A percentile compares a stretch with the other conserved stretches of the same genome.
Conservation (phyloP, 2,888 invertebrate species). For the Gortyna flavago region DNA sequence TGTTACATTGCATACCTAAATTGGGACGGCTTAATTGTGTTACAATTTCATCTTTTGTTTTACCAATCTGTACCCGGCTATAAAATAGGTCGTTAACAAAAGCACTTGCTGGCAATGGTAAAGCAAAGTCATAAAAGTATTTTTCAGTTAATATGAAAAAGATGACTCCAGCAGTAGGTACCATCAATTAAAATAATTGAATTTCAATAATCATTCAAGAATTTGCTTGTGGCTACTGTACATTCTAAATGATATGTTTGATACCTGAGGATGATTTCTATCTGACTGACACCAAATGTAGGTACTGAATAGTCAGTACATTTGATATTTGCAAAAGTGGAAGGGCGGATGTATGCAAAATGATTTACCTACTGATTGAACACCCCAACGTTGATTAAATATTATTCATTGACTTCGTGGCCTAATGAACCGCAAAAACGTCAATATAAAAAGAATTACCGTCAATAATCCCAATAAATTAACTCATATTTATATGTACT, state of each 20-base stretch:
- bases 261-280: too few species aligned
- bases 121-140: background rate
- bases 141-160: background rate
- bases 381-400: background rate
- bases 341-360: background rate
- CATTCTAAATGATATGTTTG: too few species aligned
- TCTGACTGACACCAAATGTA: too few species aligned
- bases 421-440: background rate
- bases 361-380: background rate
- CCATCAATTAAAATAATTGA: background rate
- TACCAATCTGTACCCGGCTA: too few species aligned
- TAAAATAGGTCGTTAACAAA: background rate
- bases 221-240: background rate
- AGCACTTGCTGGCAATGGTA: background rate
- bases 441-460: slow-evolving; percentile 4
- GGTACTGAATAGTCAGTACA: too few species aligned
- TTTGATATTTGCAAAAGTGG: background rate
- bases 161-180: too few species aligned
- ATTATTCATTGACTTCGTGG: background rate
- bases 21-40: background rate
- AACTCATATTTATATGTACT: slow-evolving; percentile 27
- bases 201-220: background rate
- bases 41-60: too few species aligned
- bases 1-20: background rate
- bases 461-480: slow-evolving; percentile 31